A percentile compares a stretch with the other conserved stretches of the same genome.
Conservation (phyloP, 2,888 invertebrate genomes). For the Sipha maydis region DNA sequence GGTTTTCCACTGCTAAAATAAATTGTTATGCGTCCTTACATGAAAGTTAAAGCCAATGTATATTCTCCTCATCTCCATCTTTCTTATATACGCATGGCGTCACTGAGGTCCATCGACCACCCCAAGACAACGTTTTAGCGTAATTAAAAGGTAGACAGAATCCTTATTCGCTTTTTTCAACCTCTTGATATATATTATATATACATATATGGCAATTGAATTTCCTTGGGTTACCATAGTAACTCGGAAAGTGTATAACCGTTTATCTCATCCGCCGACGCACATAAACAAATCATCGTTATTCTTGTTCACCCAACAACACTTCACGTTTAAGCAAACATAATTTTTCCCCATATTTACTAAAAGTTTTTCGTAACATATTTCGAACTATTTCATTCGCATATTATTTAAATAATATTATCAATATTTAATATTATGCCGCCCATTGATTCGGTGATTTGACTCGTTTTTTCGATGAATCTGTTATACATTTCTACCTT, state of each 20-base stretch:
- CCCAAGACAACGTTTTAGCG: conserved; percentile 35
- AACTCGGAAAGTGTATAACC: conserved; percentile 45
- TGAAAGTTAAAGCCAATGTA: neutral
- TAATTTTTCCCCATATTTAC: conserved; percentile 30
- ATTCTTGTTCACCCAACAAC: neutral
- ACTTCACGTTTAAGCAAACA: conserved; percentile 33
- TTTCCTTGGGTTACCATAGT: conserved; percentile 32
- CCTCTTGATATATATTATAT: conserved; percentile 6
- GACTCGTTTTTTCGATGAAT: no score
- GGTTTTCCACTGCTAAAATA: neutral
- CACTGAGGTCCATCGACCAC: conserved; percentile 23
- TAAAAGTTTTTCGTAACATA: conserved; percentile 26
- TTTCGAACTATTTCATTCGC: conserved; percentile 63
- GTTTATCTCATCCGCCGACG: conserved; percentile 40
- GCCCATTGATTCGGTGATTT: neutral
- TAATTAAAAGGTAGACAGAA: conserved; percentile 47
- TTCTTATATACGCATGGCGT: neutral
- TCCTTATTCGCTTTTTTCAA: neutral
- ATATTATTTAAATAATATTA: neutral
- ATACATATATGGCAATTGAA: conserved; percentile 9
- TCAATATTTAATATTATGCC: neutral
- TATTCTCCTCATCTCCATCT: neutral
- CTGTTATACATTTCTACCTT: no score
- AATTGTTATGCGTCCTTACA: neutral
- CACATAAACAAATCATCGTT: conserved; percentile 50